Evolutionary conservation across 2,797 vertebrate genomes (phyloP).

Genomic region (Peromyscus melanophrys): DNA sequence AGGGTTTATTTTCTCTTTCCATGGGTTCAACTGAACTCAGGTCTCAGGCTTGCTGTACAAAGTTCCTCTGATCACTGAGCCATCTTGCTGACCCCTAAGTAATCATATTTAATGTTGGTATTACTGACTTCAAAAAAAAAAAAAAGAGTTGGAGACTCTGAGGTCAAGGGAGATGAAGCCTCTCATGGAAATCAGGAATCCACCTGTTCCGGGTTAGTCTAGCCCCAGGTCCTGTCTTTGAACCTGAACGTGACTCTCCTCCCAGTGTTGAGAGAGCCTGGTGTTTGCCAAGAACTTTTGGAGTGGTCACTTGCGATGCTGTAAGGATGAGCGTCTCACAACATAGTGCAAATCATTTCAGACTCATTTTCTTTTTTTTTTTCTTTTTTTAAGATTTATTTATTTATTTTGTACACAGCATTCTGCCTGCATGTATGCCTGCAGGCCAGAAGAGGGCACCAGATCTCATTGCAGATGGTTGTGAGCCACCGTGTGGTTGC

Average conservation of each 20-base stretch:
- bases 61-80: background rate
- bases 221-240: background rate
- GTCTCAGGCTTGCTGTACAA: background rate
- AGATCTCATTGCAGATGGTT: too few species aligned
- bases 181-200: background rate
- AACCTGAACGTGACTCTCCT: background rate
- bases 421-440: too few species aligned
- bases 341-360: background rate
- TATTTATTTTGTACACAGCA: too few species aligned
- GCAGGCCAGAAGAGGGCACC: too few species aligned
- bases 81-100: background rate
- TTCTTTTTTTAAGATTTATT: too few species aligned
- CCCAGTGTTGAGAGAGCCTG: background rate
- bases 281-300: background rate
- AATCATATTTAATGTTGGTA: background rate
- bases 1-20: background rate
- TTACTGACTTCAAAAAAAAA: background rate
- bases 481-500: too few species aligned
- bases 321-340: background rate
- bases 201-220: background rate
- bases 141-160: background rate
- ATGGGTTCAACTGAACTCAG: background rate
- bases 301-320: background rate
- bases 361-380: background rate
- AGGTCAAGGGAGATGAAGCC: background rate